phyloP scores from a whole-genome alignment of 1,140 invertebrate genomes.

The Drosophila chauvacae region DNA sequence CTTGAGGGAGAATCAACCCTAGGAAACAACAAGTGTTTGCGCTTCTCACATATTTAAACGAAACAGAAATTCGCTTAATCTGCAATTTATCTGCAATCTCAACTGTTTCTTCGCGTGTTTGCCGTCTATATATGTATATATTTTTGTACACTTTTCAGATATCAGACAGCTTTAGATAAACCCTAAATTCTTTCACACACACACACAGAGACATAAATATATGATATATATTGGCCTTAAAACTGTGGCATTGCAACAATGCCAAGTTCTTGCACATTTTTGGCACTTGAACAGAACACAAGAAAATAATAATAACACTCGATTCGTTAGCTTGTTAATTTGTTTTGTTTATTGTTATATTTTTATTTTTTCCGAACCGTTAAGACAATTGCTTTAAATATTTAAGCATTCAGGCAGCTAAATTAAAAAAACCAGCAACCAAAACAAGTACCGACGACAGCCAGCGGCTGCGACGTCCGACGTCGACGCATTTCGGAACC shows the following conservation, averaged over 20 bases:
- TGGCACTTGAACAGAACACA: constrained; percentile 37
- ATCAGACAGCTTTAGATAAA: constrained; percentile 21
- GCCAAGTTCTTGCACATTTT: constrained; percentile 17
- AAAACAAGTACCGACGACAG: constrained; percentile 32
- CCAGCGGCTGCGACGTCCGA: constrained; percentile 39
- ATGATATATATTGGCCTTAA: constrained; percentile 6
- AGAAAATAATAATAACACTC: constrained; percentile 21
- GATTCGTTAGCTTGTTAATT: neutral
- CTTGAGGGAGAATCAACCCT: constrained; percentile 29
- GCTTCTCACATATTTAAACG: constrained; percentile 45
- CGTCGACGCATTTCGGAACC: constrained; percentile 38
- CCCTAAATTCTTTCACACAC: constrained; percentile 19
- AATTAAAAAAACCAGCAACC: neutral
- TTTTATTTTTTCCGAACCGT: constrained; percentile 10
- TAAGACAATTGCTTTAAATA: constrained; percentile 20
- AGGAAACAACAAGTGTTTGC: constrained; percentile 37
- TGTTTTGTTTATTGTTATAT: neutral
- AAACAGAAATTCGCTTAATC: constrained; percentile 48
- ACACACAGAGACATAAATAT: neutral
- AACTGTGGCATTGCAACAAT: constrained; percentile 33
- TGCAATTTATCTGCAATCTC: constrained; percentile 50
- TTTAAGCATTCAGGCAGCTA: constrained; percentile 1
- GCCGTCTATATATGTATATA: constrained; percentile 7
- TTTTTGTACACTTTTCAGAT: constrained; percentile 15
- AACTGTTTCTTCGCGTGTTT: constrained; percentile 20